These are phyloP conservation scores for Copidosoma floridanum DNA, from an alignment of 1,140 invertebrate species.

Conservation along the genomic window DNA sequence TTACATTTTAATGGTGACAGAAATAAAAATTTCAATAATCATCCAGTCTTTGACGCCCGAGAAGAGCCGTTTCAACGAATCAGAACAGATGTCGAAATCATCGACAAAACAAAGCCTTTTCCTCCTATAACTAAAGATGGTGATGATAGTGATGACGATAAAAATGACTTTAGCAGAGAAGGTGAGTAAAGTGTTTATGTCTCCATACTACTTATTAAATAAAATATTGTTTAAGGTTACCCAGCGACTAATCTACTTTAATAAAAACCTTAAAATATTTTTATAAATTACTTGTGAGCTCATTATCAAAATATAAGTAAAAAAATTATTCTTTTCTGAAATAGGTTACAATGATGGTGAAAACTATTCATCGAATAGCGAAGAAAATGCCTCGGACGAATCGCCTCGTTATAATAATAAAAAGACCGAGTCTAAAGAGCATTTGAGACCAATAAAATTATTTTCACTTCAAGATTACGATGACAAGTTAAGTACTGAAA, in stretches of 20 bases:
- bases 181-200: no score
- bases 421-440: constrained; percentile 24
- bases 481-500: constrained; percentile 40
- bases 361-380: constrained; percentile 22
- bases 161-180: constrained; percentile 20
- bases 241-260: neutral
- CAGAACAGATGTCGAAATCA: constrained; percentile 45
- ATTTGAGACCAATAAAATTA: constrained; percentile 35
- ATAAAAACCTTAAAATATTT: neutral
- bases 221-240: neutral
- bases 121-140: constrained; percentile 31
- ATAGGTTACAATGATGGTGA: neutral
- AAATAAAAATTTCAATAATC: neutral
- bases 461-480: constrained; percentile 44
- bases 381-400: constrained; percentile 28
- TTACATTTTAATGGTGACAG: constrained; percentile 39
- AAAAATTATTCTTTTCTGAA: no score
- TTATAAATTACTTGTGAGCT: neutral
- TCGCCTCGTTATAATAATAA: constrained; percentile 28
- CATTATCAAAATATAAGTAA: no score
- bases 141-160: constrained; percentile 32
- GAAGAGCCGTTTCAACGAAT: constrained; percentile 36
- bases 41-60: neutral
- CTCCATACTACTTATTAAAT: neutral
- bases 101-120: constrained; percentile 43